Evolutionary conservation across 2,113 vertebrate species (phyloP).

Genomic region (Pan troglodytes): NHGRI_mPanTro3-v2.1_pri NC_086015.1:17846501-17847000

Average conservation of each 20-base stretch:
- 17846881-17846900: constrained; percentile 2
- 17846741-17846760: background rate
- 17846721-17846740: background rate
- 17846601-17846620: too few species aligned
- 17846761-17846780: background rate
- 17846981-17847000: background rate
- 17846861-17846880: background rate
- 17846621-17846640: background rate
- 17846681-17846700: background rate
- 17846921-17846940: background rate
- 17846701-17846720: background rate
- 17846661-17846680: background rate
- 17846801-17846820: background rate
- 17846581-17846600: background rate
- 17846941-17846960: rapidly evolving
- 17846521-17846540: background rate
- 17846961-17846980: background rate
- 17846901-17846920: background rate
- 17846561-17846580: background rate
- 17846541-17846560: background rate
- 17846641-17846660: background rate
- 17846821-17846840: too few species aligned
- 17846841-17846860: background rate
- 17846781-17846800: background rate
- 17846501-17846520: background rate